Evolutionary conservation across 2,888 invertebrate species (phyloP), one percentile per base, ranked within the genome.

Genomic region (Sphaerophoria rueppellii): DNA sequence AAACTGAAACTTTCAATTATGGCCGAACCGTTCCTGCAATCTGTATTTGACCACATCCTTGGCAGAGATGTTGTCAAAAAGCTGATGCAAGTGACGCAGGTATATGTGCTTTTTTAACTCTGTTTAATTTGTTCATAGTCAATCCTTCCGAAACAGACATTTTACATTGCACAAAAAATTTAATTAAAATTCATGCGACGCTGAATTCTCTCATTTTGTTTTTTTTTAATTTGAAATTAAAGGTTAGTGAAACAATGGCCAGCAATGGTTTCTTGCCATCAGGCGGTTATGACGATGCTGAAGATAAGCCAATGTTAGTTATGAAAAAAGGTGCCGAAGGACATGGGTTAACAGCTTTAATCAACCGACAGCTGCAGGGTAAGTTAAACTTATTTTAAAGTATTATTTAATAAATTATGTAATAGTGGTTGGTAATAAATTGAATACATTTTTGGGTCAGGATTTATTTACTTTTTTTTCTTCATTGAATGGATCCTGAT

Each of bases 11-110:
- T 97, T 87, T 96, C 96, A 87, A 96, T 97, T 89, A 96, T 96
- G 93, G 94, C 94, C 63, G 95, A 96, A 91, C 95, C 94, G 87
- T 97, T 96, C 92, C 93, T 97, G 87, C 96, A 96, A 92, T 95
- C 96, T 24, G 96, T 97, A 82, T 96, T 97, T 92, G 96, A 97
- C 92, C 96, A 96, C 91, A 95, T 97, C 88, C 93, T 97, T 67
- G 96, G 96, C 34, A 93, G 96, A 88, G 97, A 97, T 91, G 96
- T 97, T 81, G 96, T 97, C 61, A 96, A 96, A 91, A 97, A 97
- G 91, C 93, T 97, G 61, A 95, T 96, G 94, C 96, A 96, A 94
- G 96, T 96, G 88, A 90, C 91, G 87, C 91, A 92, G 91, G 92
- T 91, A 82, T 11, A 40, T 9, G 11, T 9, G 12, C 4, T 43